Conservation (phyloP, 2,797 vertebrate genomes). For the Phoxinus dragarum region DNA sequence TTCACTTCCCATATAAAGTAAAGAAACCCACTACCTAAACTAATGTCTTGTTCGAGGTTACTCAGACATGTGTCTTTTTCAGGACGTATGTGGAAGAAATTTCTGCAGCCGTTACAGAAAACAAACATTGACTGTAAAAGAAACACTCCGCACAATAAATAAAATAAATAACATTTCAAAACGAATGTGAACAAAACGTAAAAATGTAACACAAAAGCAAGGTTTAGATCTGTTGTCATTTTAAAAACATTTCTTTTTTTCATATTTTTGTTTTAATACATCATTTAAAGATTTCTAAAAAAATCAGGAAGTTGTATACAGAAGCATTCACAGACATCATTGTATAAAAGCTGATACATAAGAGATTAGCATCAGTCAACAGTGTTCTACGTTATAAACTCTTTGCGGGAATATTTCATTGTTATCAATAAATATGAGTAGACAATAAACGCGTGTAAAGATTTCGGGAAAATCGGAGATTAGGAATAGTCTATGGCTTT, state of each 20-base stretch:
- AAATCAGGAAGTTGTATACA: slow-evolving; percentile 69
- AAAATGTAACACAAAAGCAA: slow-evolving; percentile 59
- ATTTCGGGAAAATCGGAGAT: slow-evolving; percentile 57
- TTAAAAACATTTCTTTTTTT: slow-evolving; percentile 63
- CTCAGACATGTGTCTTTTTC: slow-evolving; percentile 50
- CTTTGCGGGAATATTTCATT: slow-evolving; percentile 73
- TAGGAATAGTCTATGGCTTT: slow-evolving; percentile 80
- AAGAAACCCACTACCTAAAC: slow-evolving; percentile 41
- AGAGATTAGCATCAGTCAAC: slow-evolving; percentile 78
- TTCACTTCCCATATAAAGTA: slow-evolving; percentile 55
- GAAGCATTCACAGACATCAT: slow-evolving; percentile 70
- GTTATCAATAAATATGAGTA: slow-evolving; percentile 71
- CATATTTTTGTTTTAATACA: slow-evolving; percentile 60
- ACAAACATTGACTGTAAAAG: slow-evolving; percentile 64
- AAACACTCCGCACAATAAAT: slow-evolving; percentile 77
- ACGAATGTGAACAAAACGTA: slow-evolving; percentile 64
- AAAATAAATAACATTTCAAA: slow-evolving; percentile 79
- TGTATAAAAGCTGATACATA: slow-evolving; percentile 76
- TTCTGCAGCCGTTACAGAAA: slow-evolving; percentile 64
- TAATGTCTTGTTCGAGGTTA: slow-evolving; percentile 17
- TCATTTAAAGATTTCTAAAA: slow-evolving; percentile 69
- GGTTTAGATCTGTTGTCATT: slow-evolving; percentile 61
- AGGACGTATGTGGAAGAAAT: slow-evolving; percentile 36
- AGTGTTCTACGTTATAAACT: slow-evolving; percentile 75
- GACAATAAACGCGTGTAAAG: slow-evolving; percentile 67